Evolutionary conservation across 2,113 vertebrate species (phyloP), one percentile per base, ranked within the genome.

Genomic region (Crypturellus undulatus): DNA sequence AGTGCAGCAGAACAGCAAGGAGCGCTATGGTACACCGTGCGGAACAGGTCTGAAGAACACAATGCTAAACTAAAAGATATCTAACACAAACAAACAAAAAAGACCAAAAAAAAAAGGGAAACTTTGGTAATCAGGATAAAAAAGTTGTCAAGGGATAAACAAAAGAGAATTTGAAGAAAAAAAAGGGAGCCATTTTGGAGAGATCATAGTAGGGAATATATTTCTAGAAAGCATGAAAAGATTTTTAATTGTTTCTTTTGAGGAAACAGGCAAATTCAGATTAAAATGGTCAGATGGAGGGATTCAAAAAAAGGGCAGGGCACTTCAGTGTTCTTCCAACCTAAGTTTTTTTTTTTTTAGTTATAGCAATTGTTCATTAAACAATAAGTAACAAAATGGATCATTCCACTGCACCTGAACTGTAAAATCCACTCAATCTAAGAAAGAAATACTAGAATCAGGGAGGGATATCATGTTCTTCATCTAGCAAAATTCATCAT

Each of bases 341-440:
- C 17, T 14, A 18, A 38, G 36, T 21, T 91, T 79, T 88, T 21
- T 91, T 79, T 88, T 96, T 76, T 81, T 86, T 90, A 94, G 86
- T 0, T 0, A 60, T 86, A 62, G 88, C 64, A 85, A 93, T 94
- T 96, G 88, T 97, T 95, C 90, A 84, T 69, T 93, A 63, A 89
- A 96, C 73, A 90, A 94, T 96, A 62, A 62, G 36, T 28, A 96
- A 96, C 68, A 64, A 77, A 95, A 93, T 15, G 90, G 85, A 86
- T 88, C 94, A 87, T 60, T 95, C 51, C 60, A 79, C 62, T 82
- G 40, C 76, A 84, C 24, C 67, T 79, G 91, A 86, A 86, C 45
- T 84, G 62, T 78, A 96, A 96, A 93, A 95, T 87, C 80, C 79
- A 84, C 34, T 58, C 70, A 49, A 76, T 77, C 79, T 84, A 47